Percentiles rank a stretch among this genome's conserved stretches.
Conservation (phyloP, 2,888 invertebrate genomes). For the Ischnus inquisitorius region DNA sequence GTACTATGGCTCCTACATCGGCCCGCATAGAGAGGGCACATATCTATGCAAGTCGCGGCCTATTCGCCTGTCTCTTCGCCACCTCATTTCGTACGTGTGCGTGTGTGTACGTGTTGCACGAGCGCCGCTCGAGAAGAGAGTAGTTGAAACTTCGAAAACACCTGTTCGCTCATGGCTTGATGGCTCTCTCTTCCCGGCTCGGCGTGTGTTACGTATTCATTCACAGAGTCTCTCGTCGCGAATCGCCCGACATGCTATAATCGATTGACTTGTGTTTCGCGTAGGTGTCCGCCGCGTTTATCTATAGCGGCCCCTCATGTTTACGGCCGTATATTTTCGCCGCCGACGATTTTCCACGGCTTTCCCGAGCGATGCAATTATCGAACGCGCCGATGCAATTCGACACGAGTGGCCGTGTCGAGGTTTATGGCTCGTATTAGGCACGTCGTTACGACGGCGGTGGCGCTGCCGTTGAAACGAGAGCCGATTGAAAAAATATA, state of each 20-base stretch:
- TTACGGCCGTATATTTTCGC: background rate
- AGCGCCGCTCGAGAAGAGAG: conserved; percentile 5
- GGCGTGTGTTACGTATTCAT: conserved; percentile 63
- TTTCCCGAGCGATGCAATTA: too few relatives aligned
- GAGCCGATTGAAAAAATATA: too few relatives aligned
- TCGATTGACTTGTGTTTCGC: conserved; percentile 55
- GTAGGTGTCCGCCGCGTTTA: conserved; percentile 1
- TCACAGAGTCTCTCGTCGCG: conserved; percentile 53
- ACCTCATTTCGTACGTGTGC: too few relatives aligned
- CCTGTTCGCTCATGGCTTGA: conserved; percentile 62
- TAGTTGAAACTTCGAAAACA: conserved; percentile 65
- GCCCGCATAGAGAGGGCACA: conserved; percentile 1
- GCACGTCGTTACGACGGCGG: too few relatives aligned
- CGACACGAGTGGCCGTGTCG: too few relatives aligned
- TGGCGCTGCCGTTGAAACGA: too few relatives aligned
- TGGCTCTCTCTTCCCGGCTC: conserved; percentile 2
- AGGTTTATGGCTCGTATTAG: too few relatives aligned
- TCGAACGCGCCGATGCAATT: too few relatives aligned
- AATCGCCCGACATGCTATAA: conserved; percentile 56
- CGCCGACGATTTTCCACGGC: background rate
- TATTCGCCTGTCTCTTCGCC: conserved; percentile 34
- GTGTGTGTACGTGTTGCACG: too few relatives aligned
- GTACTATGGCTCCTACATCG: background rate
- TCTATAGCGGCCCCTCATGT: background rate
- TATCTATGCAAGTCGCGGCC: background rate